phyloP scores from a whole-genome alignment of 1,140 invertebrate genomes.

The Acromyrmex charruanus region DNA sequence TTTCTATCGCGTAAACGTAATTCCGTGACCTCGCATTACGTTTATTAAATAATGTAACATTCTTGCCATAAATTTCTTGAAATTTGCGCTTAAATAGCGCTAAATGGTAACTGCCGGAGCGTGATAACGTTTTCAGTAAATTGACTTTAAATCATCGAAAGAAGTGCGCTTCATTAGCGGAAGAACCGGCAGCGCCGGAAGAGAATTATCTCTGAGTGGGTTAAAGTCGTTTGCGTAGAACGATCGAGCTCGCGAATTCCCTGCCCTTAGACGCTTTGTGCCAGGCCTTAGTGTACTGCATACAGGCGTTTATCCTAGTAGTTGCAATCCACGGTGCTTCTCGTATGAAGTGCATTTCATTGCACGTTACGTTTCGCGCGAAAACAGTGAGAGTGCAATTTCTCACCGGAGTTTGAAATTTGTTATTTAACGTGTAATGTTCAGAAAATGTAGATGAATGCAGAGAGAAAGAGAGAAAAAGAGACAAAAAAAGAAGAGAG shows the following conservation, averaged over 20 bases:
- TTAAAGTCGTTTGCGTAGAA: slow-evolving; percentile 63
- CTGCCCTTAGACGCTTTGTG: slow-evolving; percentile 28
- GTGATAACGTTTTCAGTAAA: slow-evolving; percentile 58
- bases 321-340: slow-evolving; percentile 4
- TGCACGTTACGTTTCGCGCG: not conserved
- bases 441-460: not conserved
- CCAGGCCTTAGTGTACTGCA: not conserved
- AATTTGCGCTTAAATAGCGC: slow-evolving; percentile 55
- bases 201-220: slow-evolving; percentile 59
- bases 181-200: slow-evolving; percentile 41
- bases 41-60: slow-evolving; percentile 60
- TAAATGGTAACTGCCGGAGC: slow-evolving; percentile 60
- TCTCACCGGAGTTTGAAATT: not conserved
- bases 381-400: slow-evolving; percentile 23
- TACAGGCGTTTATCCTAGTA: slow-evolving; percentile 15
- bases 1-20: not conserved
- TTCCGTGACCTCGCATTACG: slow-evolving; percentile 37
- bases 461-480: not conserved
- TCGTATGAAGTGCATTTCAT: slow-evolving; percentile 24
- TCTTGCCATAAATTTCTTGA: slow-evolving; percentile 49
- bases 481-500: no score
- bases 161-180: slow-evolving; percentile 59
- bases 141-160: slow-evolving; percentile 64
- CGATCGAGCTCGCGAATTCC: slow-evolving; percentile 48
- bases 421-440: slow-evolving; percentile 19